Evolutionary conservation across 2,113 vertebrate genomes (phyloP).

Genomic region (Ammodytes marinus): DNA sequence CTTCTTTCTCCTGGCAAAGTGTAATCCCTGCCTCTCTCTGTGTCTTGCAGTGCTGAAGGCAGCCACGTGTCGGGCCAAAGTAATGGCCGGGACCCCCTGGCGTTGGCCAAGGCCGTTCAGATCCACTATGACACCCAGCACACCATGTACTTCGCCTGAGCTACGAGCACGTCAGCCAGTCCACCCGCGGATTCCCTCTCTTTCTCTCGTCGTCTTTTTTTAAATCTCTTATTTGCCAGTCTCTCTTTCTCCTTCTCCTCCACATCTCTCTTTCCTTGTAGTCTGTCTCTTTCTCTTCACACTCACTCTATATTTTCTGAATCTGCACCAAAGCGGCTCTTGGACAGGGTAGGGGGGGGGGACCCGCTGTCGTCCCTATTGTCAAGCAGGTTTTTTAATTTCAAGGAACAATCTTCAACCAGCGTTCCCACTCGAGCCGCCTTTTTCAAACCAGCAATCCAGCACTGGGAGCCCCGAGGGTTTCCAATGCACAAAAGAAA

Average conservation of each 20-base stretch:
- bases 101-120: slow-evolving; percentile 98
- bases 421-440: slow-evolving; percentile 82
- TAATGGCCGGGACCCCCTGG: slow-evolving; percentile 97
- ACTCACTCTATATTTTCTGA: slow-evolving; percentile 61
- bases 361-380: slow-evolving; percentile 22
- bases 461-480: slow-evolving; percentile 86
- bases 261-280: slow-evolving; percentile 36
- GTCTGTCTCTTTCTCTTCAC: slow-evolving; percentile 52
- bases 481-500: slow-evolving; percentile 84
- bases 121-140: slow-evolving; percentile 99
- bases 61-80: slow-evolving; percentile 99
- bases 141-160: slow-evolving; percentile 99
- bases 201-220: slow-evolving; percentile 32
- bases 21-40: slow-evolving; percentile 22
- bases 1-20: background rate
- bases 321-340: slow-evolving; percentile 82
- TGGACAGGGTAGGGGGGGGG: slow-evolving; percentile 46
- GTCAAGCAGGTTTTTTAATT: slow-evolving; percentile 73
- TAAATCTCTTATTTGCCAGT: slow-evolving; percentile 33
- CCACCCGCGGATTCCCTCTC: slow-evolving; percentile 59
- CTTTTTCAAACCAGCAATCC: slow-evolving; percentile 91
- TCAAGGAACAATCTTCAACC: slow-evolving; percentile 67
- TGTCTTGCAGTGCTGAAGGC: slow-evolving; percentile 92
- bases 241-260: slow-evolving; percentile 30
- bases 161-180: slow-evolving; percentile 55